Evolutionary conservation across 2,797 vertebrate species (phyloP), one percentile per base, ranked within the genome.

Genomic region (Etheostoma perlongum): DNA sequence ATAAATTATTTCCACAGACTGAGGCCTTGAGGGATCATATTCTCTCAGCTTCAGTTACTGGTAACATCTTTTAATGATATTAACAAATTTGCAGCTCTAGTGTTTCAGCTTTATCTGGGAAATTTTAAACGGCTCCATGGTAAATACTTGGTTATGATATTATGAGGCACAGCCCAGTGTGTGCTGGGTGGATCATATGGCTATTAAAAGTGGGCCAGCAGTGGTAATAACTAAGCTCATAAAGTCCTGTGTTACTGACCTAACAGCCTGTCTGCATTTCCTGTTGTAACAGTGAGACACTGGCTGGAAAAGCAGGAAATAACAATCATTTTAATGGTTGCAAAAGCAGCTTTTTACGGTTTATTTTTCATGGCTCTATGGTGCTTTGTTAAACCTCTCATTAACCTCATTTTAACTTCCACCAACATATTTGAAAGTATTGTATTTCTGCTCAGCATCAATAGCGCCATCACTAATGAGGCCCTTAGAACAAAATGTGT

Each of bases 11-110:
- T 97, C 96, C 96, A 97, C 96, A 97, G 96, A 93, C 93, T 77
- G 66, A 78, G 94, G 94, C 96, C 96, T 95, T 85, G 81, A 93
- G 96, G 97, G 92, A 97, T 97, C 95, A 81, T 95, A 95, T 96
- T 96, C 95, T 96, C 96, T 96, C 97, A 95, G 95, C 94, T 97
- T 95, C 89, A 96, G 97, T 96, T 98, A 96, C 92, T 95, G 96
- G 95, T 99, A 97, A 97, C 97, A 97, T 97, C 95, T 95, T 96
- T 97, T 98, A 97, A 97, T 96, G 96, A 96, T 97, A 99, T 99
- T 99, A 99, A 97, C 97, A 97, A 96, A 97, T 96, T 97, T 96
- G 96, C 93, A 92, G 95, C 96, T 97, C 97, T 99, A 98, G 96
- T 96, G 96, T 99, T 98, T 98, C 98, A 94, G 93, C 92, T 96